Conservation (phyloP, 2,113 vertebrate genomes). For the Falco punctatus region DNA sequence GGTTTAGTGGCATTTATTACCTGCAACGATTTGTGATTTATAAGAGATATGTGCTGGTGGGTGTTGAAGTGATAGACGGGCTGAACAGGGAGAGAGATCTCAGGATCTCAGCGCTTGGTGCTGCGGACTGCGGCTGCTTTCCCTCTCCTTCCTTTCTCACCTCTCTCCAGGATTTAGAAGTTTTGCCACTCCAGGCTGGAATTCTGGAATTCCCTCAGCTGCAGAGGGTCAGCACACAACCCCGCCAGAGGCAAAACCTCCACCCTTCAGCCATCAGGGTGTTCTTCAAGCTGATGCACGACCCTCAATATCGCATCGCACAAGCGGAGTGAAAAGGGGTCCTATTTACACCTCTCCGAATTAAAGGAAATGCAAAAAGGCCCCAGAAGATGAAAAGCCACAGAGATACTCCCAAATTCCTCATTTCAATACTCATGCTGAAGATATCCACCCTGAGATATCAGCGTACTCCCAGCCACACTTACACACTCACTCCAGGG, state of each 20-base stretch:
- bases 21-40: not conserved
- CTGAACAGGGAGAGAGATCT: not conserved
- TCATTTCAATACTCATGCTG: not conserved
- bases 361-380: not conserved
- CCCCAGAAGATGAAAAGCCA: not conserved
- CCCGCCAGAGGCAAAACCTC: not conserved
- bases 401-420: not conserved
- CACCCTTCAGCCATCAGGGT: not conserved
- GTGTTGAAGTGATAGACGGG: not conserved
- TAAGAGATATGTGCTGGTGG: fast-evolving
- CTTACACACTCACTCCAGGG: not conserved
- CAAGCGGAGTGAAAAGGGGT: not conserved
- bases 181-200: not conserved
- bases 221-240: not conserved
- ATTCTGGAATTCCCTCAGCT: too few relatives aligned
- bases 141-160: fast-evolving
- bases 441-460: not conserved
- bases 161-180: not conserved
- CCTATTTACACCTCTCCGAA: not conserved
- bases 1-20: not conserved
- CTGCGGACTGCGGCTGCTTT: not conserved
- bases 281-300: not conserved
- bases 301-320: not conserved
- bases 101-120: not conserved
- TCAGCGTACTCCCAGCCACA: not conserved